A percentile compares a stretch with the other conserved stretches of the same genome.
These are phyloP conservation scores for Dascillus cervinus DNA, from an alignment of 2,888 invertebrate species.

Conservation along the genomic window DNA sequence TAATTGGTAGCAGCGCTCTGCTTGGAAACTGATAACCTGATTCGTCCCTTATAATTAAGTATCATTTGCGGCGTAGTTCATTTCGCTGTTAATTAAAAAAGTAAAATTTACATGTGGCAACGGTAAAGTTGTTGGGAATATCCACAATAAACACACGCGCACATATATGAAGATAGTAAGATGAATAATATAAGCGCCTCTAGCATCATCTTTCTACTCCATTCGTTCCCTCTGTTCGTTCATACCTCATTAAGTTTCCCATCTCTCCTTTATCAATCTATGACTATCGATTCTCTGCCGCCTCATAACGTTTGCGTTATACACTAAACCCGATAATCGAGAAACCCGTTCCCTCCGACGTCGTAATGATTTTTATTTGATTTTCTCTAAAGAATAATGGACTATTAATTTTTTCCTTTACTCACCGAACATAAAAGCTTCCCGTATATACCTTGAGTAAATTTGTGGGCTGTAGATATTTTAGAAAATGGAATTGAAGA, in stretches of 20 bases:
- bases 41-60: too few relatives aligned
- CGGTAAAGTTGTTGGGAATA: not conserved
- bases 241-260: conserved; percentile 40
- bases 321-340: conserved; percentile 30
- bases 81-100: too few relatives aligned
- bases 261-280: conserved; percentile 40
- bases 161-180: too few relatives aligned
- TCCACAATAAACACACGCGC: not conserved
- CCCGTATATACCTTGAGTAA: too few relatives aligned
- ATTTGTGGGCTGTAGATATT: too few relatives aligned
- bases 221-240: conserved; percentile 38
- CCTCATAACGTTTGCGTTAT: conserved; percentile 31
- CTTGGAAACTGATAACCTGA: too few relatives aligned
- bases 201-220: conserved; percentile 32
- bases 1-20: too few relatives aligned
- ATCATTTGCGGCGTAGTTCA: too few relatives aligned
- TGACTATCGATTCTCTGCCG: conserved; percentile 35
- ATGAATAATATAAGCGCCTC: too few relatives aligned
- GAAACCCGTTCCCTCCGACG: conserved; percentile 11
- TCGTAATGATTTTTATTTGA: conserved; percentile 28
- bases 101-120: too few relatives aligned
- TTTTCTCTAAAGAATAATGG: conserved; percentile 23
- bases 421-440: too few relatives aligned
- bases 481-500: too few relatives aligned
- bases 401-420: conserved; percentile 25